Conservation (phyloP, 2,797 vertebrate genomes). For the Myiothlypis chrysogaster region DNA sequence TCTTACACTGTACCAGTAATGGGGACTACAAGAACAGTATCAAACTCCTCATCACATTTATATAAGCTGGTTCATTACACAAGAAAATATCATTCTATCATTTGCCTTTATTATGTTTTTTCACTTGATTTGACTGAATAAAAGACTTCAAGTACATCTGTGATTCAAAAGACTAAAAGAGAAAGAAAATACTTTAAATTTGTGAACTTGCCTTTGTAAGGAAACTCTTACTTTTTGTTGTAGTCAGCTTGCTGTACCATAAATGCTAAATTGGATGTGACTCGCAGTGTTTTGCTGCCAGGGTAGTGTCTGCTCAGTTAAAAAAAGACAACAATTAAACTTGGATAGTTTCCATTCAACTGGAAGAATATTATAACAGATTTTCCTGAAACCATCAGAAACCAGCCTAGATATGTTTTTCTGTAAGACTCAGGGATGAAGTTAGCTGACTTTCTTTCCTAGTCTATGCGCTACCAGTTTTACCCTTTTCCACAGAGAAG, state of each 20-base stretch:
- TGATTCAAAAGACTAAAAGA: not conserved
- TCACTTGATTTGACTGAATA: not conserved
- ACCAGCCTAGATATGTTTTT: not conserved
- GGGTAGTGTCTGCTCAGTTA: not conserved
- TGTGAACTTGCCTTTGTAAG: not conserved
- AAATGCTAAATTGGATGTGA: not conserved
- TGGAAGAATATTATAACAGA: not conserved
- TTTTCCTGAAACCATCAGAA: not conserved
- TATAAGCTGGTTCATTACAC: not conserved
- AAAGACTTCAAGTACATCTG: not conserved
- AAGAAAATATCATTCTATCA: not conserved
- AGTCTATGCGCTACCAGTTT: not conserved
- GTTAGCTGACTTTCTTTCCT: not conserved
- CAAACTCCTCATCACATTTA: not conserved
- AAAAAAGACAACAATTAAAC: not conserved
- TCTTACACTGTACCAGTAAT: not conserved
- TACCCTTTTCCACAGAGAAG: not conserved
- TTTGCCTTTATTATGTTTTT: not conserved
- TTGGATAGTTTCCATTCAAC: not conserved
- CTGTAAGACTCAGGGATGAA: not conserved
- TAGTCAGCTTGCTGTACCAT: not conserved
- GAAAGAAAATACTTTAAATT: not conserved
- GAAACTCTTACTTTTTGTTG: not conserved
- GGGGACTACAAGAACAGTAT: not conserved
- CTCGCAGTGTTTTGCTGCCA: not conserved